Evolutionary conservation across 2,113 vertebrate species (phyloP).

Genomic region (Cyanoderma ruficeps): DNA sequence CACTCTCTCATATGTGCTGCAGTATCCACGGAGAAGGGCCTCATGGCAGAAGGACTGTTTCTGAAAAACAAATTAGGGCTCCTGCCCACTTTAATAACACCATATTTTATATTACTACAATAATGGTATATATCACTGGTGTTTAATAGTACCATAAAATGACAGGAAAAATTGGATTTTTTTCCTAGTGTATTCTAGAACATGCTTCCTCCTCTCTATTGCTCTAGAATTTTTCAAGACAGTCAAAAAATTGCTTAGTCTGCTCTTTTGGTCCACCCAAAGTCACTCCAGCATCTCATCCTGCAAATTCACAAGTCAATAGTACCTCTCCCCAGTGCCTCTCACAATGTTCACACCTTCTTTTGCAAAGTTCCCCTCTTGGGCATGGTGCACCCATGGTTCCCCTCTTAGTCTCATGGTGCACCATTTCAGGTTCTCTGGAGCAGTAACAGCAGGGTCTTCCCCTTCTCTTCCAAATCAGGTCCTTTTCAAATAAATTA

Average conservation of each 20-base stretch:
- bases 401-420: neutral
- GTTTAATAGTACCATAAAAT: neutral
- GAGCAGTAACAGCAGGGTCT: neutral
- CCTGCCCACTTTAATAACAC: neutral
- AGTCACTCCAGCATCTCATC: neutral
- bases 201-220: neutral
- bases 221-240: neutral
- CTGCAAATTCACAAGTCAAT: neutral
- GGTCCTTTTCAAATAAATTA: neutral
- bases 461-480: neutral
- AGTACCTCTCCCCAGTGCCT: neutral
- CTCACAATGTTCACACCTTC: neutral
- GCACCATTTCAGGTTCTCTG: neutral
- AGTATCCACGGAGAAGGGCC: neutral
- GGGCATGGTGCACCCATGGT: neutral
- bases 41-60: neutral
- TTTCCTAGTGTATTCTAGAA: neutral
- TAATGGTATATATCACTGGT: neutral
- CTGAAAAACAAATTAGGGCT: neutral
- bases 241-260: neutral
- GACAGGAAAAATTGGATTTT: accelerated
- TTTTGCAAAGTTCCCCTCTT: neutral
- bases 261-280: neutral
- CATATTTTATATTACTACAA: neutral
- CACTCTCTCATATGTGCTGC: neutral